phyloP scores from a whole-genome alignment of 2,888 invertebrate genomes.

The Stenurella melanura region DNA sequence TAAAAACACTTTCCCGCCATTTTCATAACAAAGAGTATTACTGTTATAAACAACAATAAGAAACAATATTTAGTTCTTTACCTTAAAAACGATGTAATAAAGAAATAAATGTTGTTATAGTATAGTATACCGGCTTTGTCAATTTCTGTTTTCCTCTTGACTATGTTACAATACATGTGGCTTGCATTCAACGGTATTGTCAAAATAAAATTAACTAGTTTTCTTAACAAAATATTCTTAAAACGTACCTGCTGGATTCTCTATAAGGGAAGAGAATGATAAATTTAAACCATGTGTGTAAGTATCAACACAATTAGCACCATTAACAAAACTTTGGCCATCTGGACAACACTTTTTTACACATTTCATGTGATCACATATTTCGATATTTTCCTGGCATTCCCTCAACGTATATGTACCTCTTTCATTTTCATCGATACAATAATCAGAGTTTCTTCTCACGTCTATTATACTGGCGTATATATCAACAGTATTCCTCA shows the following conservation, averaged over 20 bases:
- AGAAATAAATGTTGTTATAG: too few species aligned
- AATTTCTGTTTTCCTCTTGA: too few species aligned
- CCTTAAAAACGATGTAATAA: too few species aligned
- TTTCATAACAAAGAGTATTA: too few species aligned
- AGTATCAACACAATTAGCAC: slow-evolving; percentile 60
- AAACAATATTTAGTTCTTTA: too few species aligned
- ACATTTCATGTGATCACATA: slow-evolving; percentile 66
- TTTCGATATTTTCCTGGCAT: slow-evolving; percentile 57
- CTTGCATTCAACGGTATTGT: too few species aligned
- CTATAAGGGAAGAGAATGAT: slow-evolving; percentile 56
- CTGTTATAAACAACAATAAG: too few species aligned
- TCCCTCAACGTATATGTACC: slow-evolving; percentile 56
- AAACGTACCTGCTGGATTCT: slow-evolving; percentile 59
- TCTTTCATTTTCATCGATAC: slow-evolving; percentile 57
- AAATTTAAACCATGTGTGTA: slow-evolving; percentile 62
- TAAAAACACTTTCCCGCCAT: too few species aligned
- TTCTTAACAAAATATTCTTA: too few species aligned
- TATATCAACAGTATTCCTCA: slow-evolving; percentile 28
- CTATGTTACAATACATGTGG: too few species aligned
- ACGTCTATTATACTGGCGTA: slow-evolving; percentile 30
- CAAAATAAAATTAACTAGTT: too few species aligned
- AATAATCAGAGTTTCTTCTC: slow-evolving; percentile 44
- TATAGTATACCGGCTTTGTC: too few species aligned
- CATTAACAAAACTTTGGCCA: slow-evolving; percentile 73
- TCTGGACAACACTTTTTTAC: slow-evolving; percentile 77